Conservation (phyloP, 2,797 vertebrate genomes). For the Uromys caudimaculatus region DNA sequence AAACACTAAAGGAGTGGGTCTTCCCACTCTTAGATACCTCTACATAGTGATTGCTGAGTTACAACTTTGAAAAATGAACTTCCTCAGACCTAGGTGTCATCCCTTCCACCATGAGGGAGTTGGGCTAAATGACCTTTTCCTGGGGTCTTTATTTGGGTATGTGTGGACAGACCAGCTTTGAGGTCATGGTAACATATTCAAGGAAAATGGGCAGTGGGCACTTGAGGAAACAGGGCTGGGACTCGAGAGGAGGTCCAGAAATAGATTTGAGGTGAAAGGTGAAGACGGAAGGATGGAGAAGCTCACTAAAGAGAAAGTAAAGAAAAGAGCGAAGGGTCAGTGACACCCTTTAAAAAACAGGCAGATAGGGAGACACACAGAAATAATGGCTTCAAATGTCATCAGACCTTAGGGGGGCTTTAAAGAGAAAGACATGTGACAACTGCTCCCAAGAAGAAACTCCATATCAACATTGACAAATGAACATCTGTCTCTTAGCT, state of each 20-base stretch:
- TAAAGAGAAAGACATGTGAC: conserved; percentile 30
- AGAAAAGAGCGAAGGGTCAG: neutral
- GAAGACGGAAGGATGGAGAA: conserved; percentile 4
- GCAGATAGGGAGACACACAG: neutral
- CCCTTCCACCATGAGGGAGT: neutral
- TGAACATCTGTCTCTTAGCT: neutral
- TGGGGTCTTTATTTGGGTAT: neutral
- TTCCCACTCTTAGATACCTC: neutral
- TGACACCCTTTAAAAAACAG: conserved; percentile 11
- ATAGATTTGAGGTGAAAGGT: conserved; percentile 25
- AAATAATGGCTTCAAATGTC: conserved; percentile 18
- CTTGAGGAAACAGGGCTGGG: neutral
- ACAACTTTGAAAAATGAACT: conserved; percentile 9
- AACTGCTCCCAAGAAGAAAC: conserved; percentile 33
- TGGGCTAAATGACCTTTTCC: neutral
- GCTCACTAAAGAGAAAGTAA: neutral
- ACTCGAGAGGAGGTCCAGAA: neutral
- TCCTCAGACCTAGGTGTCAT: neutral
- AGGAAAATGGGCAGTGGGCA: conserved; percentile 13
- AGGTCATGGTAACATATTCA: neutral
- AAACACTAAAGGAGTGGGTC: neutral
- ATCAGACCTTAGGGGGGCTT: conserved; percentile 2
- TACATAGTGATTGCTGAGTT: neutral
- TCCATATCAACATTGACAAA: neutral
- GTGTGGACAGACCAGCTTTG: conserved; percentile 1